These are phyloP conservation scores for Brassicogethes aeneus DNA, from an alignment of 2,888 invertebrate genomes.

Conservation along the genomic window DNA sequence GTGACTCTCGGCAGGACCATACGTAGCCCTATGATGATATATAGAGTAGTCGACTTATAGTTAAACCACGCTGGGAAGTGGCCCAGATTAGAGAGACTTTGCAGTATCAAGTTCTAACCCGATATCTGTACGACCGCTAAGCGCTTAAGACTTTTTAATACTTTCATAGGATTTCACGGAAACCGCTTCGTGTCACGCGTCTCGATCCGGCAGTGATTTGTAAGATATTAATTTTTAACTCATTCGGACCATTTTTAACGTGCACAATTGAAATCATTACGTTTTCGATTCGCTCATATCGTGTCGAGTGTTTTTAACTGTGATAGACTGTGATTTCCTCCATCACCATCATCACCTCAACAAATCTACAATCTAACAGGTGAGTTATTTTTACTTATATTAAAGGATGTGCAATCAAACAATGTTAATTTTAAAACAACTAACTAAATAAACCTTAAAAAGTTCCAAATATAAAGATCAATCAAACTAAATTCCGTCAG, in stretches of 20 bases:
- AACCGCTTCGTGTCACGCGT: constrained; percentile 29
- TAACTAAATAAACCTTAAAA: too few species aligned
- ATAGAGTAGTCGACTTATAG: constrained; percentile 66
- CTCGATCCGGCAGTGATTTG: constrained; percentile 38
- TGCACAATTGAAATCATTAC: constrained; percentile 5
- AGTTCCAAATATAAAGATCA: too few species aligned
- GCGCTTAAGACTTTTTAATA: constrained; percentile 68
- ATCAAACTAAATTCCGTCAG: too few species aligned
- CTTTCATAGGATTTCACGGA: constrained; percentile 48
- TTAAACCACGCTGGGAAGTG: constrained; percentile 69
- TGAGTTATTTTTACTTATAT: too few species aligned
- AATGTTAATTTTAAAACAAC: too few species aligned
- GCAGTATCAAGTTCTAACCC: constrained; percentile 46
- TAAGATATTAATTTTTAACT: constrained; percentile 32
- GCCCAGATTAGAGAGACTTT: constrained; percentile 59
- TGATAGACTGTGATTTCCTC: constrained; percentile 21
- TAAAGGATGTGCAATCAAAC: too few species aligned
- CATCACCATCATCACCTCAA: too few species aligned
- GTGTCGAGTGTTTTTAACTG: constrained; percentile 16
- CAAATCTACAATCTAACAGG: constrained; percentile 18
- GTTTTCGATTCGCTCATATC: constrained; percentile 4
- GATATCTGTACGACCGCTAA: constrained; percentile 57
- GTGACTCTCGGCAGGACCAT: constrained; percentile 29
- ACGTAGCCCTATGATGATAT: constrained; percentile 49
- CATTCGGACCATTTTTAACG: neutral